phyloP scores from a whole-genome alignment of 2,888 invertebrate genomes.

The Andrena minutula region DNA sequence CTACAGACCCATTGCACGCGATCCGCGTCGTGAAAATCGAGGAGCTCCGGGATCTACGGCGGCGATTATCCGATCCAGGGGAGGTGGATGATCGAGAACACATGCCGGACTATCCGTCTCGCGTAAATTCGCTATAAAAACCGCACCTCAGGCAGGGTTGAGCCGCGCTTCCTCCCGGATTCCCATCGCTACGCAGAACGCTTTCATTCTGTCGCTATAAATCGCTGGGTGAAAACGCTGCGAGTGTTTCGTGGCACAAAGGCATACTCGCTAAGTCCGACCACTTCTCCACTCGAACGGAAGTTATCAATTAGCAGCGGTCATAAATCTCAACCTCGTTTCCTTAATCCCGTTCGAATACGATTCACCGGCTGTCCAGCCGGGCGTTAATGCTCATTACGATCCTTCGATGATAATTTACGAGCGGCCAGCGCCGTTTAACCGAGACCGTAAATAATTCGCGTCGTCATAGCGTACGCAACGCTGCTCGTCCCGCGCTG shows the following conservation, averaged over 20 bases:
- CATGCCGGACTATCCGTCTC: slow-evolving; percentile 31
- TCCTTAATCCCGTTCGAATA: slow-evolving; percentile 8
- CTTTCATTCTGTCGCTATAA: slow-evolving; percentile 30
- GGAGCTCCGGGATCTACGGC: slow-evolving; percentile 52
- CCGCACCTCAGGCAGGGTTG: not conserved
- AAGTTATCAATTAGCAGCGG: not conserved
- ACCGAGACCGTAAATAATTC: slow-evolving; percentile 10
- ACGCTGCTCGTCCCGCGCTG: slow-evolving; percentile 41
- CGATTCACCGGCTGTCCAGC: not conserved
- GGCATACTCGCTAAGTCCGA: slow-evolving; percentile 2
- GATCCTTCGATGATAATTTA: slow-evolving; percentile 19
- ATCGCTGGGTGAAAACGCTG: not conserved
- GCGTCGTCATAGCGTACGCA: slow-evolving; percentile 4
- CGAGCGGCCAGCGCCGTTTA: slow-evolving; percentile 5
- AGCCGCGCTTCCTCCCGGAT: not conserved
- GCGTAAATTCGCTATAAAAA: slow-evolving; percentile 24
- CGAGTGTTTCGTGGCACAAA: not conserved
- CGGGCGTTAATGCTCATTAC: slow-evolving; percentile 20
- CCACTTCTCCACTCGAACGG: slow-evolving; percentile 6
- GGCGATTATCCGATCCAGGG: slow-evolving; percentile 43
- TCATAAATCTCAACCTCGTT: slow-evolving; percentile 6
- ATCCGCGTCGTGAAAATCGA: slow-evolving; percentile 58
- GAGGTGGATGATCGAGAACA: slow-evolving; percentile 50
- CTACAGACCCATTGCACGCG: slow-evolving; percentile 30
- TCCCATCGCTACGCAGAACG: slow-evolving; percentile 17